A percentile compares a stretch with the other conserved stretches of the same genome.
Evolutionary conservation across 2,888 invertebrate genomes (phyloP).

Genomic region (Crioceris asparagi): DNA sequence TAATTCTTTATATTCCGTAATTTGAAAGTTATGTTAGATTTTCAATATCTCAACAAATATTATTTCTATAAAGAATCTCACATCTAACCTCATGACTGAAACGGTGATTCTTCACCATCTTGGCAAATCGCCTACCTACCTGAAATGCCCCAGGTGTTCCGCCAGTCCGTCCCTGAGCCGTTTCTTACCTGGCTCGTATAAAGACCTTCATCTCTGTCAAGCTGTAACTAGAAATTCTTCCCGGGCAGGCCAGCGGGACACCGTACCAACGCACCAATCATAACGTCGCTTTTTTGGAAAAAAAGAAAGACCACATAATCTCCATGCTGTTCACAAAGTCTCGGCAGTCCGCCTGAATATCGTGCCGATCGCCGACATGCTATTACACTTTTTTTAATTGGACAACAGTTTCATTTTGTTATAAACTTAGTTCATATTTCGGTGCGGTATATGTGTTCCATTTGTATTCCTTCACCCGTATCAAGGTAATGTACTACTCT

Average conservation of each 20-base stretch:
- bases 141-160: no score
- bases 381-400: conserved; percentile 16
- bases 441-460: no score
- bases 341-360: conserved; percentile 18
- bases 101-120: no score
- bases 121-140: no score
- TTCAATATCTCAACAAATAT: no score
- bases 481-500: no score
- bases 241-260: conserved; percentile 24
- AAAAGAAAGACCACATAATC: conserved; percentile 7
- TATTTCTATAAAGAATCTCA: no score
- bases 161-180: conserved; percentile 13
- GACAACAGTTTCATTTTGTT: no score
- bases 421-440: no score
- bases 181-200: conserved; percentile 20
- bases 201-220: conserved; percentile 27
- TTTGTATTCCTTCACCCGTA: no score
- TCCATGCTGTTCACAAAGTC: conserved; percentile 18
- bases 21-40: no score
- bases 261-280: conserved; percentile 26
- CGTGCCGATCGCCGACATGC: conserved; percentile 17
- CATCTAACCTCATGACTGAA: conserved; percentile 6
- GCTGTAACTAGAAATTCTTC: conserved; percentile 24
- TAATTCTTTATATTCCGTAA: no score
- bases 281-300: conserved; percentile 16